Conservation (phyloP, 2,113 vertebrate species). For the Gadus macrocephalus region DNA sequence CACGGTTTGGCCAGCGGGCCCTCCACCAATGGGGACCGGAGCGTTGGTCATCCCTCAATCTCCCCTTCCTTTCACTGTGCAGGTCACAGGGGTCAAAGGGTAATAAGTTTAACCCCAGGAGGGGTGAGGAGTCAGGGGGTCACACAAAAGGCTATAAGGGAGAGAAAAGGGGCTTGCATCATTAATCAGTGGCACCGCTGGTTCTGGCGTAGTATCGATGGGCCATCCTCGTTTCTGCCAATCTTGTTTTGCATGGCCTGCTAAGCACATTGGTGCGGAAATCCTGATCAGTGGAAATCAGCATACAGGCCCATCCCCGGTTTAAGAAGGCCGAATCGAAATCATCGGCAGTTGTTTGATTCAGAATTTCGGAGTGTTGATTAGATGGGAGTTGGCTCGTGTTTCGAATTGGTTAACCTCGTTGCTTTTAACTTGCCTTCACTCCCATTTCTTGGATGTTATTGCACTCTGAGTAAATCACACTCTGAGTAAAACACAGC, state of each 20-base stretch:
- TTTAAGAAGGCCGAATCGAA: neutral
- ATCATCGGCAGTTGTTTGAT: too few relatives aligned
- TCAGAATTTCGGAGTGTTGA: too few relatives aligned
- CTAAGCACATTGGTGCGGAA: constrained; percentile 42
- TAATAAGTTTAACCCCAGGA: constrained; percentile 89
- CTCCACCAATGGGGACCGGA: constrained; percentile 75
- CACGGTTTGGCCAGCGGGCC: constrained; percentile 46
- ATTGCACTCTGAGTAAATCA: too few relatives aligned
- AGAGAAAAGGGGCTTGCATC: constrained; percentile 67
- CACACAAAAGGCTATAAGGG: constrained; percentile 78
- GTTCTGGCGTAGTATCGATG: constrained; percentile 58
- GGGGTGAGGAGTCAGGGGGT: constrained; percentile 81
- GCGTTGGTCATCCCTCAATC: constrained; percentile 87
- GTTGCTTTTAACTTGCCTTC: too few relatives aligned
- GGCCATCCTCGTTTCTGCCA: constrained; percentile 39
- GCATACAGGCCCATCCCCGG: constrained; percentile 4
- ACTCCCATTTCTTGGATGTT: too few relatives aligned
- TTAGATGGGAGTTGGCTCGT: too few relatives aligned
- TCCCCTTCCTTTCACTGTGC: constrained; percentile 78
- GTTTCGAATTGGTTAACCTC: too few relatives aligned
- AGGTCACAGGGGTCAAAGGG: constrained; percentile 86
- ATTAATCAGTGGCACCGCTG: constrained; percentile 68
- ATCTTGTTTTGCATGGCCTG: constrained; percentile 58
- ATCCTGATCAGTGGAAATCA: constrained; percentile 6
- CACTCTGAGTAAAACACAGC: too few relatives aligned